Evolutionary conservation across 1,140 invertebrate species (phyloP).

Genomic region (Ptiloglossa arizonensis): DNA sequence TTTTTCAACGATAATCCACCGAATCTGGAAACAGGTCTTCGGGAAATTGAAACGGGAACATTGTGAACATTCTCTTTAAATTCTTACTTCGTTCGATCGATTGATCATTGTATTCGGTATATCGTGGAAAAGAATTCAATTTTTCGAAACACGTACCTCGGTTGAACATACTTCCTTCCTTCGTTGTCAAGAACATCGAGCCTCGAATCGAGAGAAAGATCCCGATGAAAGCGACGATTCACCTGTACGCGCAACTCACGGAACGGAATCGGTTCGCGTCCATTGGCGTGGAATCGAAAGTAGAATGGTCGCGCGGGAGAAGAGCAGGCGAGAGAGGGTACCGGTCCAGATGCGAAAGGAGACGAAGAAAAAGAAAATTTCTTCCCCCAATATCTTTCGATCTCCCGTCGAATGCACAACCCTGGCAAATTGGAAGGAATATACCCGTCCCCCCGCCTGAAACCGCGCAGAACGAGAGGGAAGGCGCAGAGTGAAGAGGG

Average conservation of each 20-base stretch:
- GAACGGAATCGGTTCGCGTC: slow-evolving; percentile 1
- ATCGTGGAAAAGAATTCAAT: no score
- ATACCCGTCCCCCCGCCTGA: slow-evolving; percentile 16
- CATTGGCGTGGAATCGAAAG: slow-evolving; percentile 24
- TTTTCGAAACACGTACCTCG: no score
- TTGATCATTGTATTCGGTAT: no score
- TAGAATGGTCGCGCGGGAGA: slow-evolving; percentile 22
- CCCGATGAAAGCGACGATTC: slow-evolving; percentile 4
- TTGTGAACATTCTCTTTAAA: no score
- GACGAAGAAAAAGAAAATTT: slow-evolving; percentile 44
- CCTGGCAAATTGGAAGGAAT: slow-evolving; percentile 68
- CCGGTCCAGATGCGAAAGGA: neutral
- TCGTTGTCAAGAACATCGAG: no score
- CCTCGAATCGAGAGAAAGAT: neutral
- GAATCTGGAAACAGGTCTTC: no score
- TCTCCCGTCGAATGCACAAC: slow-evolving; percentile 66
- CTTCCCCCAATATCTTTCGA: slow-evolving; percentile 63
- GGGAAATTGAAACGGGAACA: no score
- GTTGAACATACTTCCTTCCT: no score
- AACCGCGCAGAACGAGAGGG: neutral
- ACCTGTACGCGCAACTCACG: slow-evolving; percentile 30
- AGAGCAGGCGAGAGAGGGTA: neutral
- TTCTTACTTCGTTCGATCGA: no score
- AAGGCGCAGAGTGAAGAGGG: slow-evolving; percentile 22
- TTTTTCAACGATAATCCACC: neutral